Evolutionary conservation across 2,113 vertebrate genomes (phyloP).

Genomic region (Setophaga petechia): DNA sequence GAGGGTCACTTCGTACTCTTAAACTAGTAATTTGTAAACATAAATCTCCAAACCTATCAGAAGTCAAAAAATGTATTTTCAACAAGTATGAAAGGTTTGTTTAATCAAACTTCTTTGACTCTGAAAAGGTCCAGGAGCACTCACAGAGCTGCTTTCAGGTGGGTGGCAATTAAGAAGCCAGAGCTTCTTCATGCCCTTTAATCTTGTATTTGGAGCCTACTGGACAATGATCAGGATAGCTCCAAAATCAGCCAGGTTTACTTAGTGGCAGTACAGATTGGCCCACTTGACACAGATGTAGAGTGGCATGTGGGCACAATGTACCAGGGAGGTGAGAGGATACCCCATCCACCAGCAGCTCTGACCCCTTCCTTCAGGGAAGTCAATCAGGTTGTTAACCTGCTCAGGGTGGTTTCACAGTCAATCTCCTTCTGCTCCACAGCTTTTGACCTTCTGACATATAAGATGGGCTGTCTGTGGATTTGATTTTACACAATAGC

Average conservation of each 20-base stretch:
- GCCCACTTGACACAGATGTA: accelerated
- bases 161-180: background rate
- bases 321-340: background rate
- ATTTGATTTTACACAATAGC: background rate
- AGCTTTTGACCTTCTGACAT: background rate
- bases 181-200: background rate
- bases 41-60: background rate
- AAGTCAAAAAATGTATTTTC: background rate
- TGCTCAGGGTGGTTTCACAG: background rate
- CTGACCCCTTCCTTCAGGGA: background rate
- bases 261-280: background rate
- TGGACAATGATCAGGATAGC: background rate
- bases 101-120: background rate
- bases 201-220: background rate
- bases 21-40: background rate
- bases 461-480: background rate
- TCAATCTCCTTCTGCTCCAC: accelerated
- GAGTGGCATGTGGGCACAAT: background rate
- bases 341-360: background rate
- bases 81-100: background rate
- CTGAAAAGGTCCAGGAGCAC: background rate
- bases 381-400: background rate
- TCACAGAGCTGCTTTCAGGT: background rate
- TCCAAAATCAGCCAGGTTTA: background rate
- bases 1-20: background rate